These are phyloP conservation scores for Harpegnathos saltator DNA, from an alignment of 1,140 invertebrate genomes.

Conservation along the genomic window DNA sequence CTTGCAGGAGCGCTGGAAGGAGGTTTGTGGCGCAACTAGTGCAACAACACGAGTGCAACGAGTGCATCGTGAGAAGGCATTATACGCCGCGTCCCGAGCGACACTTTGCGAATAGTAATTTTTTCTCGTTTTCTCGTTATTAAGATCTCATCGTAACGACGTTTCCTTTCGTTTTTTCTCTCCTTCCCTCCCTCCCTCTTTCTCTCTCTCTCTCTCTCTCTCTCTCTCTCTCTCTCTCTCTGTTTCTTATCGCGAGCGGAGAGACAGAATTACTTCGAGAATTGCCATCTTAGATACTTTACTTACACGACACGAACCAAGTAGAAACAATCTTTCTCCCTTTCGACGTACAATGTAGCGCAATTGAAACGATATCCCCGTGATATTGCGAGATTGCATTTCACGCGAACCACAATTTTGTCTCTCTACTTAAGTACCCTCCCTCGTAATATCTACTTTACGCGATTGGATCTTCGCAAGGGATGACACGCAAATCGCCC, in stretches of 20 bases:
- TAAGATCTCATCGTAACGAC: slow-evolving; percentile 31
- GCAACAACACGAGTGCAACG: slow-evolving; percentile 10
- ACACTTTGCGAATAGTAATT: slow-evolving; percentile 69
- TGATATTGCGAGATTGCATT: slow-evolving; percentile 9
- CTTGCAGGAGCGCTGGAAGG: no score
- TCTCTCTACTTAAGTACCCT: no score
- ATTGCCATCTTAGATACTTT: slow-evolving; percentile 40
- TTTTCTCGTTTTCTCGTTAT: slow-evolving; percentile 56
- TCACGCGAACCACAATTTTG: background rate
- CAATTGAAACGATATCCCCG: slow-evolving; percentile 8
- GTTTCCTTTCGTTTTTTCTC: slow-evolving; percentile 15
- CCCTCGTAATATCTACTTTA: no score
- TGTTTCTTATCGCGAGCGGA: background rate
- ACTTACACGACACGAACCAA: background rate
- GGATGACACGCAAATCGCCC: no score
- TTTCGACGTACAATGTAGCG: slow-evolving; percentile 4
- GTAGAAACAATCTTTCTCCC: slow-evolving; percentile 1
- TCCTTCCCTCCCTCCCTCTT: background rate
- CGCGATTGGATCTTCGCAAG: no score
- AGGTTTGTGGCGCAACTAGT: slow-evolving; percentile 49
- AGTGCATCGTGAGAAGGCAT: slow-evolving; percentile 26
- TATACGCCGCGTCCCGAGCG: slow-evolving; percentile 54
- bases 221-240: background rate
- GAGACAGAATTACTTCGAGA: slow-evolving; percentile 34
- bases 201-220: background rate